phyloP scores from a whole-genome alignment of 2,113 vertebrate species.

The Seriola quinqueradiata region DNA sequence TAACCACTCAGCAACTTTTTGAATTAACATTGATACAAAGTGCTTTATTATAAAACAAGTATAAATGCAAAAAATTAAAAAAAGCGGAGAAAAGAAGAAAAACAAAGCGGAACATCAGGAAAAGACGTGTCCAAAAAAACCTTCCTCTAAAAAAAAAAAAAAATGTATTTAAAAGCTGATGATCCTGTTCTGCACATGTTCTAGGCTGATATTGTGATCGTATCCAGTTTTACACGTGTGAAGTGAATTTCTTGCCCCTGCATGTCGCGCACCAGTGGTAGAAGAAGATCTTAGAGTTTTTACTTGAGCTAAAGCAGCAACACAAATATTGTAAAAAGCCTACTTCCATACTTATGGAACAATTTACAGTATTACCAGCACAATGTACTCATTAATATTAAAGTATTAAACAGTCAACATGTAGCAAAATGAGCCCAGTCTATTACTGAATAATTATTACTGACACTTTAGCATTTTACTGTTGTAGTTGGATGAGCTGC shows the following conservation, averaged over 20 bases:
- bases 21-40: neutral
- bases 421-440: neutral
- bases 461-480: too few relatives aligned
- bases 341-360: neutral
- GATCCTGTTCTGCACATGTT: constrained; percentile 5
- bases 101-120: neutral
- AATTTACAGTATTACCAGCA: neutral
- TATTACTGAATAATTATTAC: too few relatives aligned
- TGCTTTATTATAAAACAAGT: neutral
- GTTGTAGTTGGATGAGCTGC: neutral
- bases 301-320: neutral
- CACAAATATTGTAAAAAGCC: neutral
- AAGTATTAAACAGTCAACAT: neutral
- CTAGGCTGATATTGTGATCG: neutral
- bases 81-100: too few relatives aligned
- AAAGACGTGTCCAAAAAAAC: neutral
- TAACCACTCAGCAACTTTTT: neutral
- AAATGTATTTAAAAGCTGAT: neutral
- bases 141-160: too few relatives aligned
- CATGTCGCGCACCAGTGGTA: neutral
- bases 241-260: constrained; percentile 41
- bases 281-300: neutral
- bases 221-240: neutral
- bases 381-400: neutral
- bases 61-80: neutral